phyloP scores from a whole-genome alignment of 2,797 vertebrate species.

The Dryobates pubescens region DNA sequence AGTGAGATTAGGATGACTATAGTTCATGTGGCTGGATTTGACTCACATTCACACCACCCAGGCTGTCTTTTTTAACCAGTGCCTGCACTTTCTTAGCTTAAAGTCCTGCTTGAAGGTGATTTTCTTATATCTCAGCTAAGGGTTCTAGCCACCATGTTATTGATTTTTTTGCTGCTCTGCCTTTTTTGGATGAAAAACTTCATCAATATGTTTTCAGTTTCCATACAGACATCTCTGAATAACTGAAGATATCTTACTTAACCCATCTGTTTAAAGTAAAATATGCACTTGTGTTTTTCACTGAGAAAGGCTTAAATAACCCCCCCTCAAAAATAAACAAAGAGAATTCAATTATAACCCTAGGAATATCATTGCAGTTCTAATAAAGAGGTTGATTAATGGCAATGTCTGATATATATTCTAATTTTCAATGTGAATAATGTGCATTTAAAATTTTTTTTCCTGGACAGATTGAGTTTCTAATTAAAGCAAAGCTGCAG shows the following conservation, averaged over 20 bases:
- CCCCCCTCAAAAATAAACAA: neutral
- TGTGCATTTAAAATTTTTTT: neutral
- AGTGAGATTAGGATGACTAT: neutral
- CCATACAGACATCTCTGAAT: neutral
- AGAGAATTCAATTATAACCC: neutral
- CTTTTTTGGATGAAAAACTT: constrained; percentile 4
- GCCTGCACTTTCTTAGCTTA: neutral
- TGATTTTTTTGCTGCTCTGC: neutral
- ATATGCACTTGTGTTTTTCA: neutral
- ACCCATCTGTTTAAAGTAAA: neutral
- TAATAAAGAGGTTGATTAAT: neutral
- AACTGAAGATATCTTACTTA: constrained; percentile 16
- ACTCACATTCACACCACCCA: neutral
- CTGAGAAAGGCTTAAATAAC: neutral
- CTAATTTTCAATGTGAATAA: constrained; percentile 22
- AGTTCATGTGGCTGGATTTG: neutral
- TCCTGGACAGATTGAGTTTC: constrained; percentile 26
- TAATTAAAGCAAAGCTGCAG: constrained; percentile 47
- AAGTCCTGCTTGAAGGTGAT: neutral
- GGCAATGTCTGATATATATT: neutral
- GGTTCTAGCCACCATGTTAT: neutral
- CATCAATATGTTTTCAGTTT: neutral
- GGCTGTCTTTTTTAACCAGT: neutral
- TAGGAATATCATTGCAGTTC: neutral
- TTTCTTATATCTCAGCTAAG: neutral